Conservation (phyloP, 2,797 vertebrate species). For the Anolis apletophallus region DNA sequence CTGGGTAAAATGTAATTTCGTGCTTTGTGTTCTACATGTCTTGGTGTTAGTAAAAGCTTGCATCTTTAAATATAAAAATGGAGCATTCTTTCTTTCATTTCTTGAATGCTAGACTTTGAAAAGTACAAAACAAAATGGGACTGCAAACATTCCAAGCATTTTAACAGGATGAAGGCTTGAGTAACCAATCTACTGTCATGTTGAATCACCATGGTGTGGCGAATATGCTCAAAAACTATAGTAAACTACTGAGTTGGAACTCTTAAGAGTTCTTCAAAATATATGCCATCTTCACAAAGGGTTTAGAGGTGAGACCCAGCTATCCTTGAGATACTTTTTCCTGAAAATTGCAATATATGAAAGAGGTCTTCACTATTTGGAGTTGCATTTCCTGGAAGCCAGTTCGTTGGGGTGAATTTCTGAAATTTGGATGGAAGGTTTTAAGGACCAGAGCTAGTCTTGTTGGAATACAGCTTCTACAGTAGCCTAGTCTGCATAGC, state of each 20-base stretch:
- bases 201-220: neutral
- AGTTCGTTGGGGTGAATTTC: neutral
- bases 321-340: neutral
- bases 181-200: neutral
- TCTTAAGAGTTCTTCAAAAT: neutral
- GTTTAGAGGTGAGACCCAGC: too few species aligned
- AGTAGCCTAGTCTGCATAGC: too few species aligned
- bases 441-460: too few species aligned
- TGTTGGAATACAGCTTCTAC: too few species aligned
- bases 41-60: constrained; percentile 1
- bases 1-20: neutral
- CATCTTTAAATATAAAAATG: constrained; percentile 38
- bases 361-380: neutral
- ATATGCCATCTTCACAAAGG: neutral
- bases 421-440: too few species aligned
- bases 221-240: neutral
- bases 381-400: neutral
- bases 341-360: neutral
- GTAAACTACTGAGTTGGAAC: neutral
- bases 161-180: neutral
- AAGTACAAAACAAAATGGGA: neutral
- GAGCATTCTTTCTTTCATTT: neutral
- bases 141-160: neutral
- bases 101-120: neutral
- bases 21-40: neutral